Evolutionary conservation across 2,888 invertebrate species (phyloP).

Genomic region (Phortica okadai): DNA sequence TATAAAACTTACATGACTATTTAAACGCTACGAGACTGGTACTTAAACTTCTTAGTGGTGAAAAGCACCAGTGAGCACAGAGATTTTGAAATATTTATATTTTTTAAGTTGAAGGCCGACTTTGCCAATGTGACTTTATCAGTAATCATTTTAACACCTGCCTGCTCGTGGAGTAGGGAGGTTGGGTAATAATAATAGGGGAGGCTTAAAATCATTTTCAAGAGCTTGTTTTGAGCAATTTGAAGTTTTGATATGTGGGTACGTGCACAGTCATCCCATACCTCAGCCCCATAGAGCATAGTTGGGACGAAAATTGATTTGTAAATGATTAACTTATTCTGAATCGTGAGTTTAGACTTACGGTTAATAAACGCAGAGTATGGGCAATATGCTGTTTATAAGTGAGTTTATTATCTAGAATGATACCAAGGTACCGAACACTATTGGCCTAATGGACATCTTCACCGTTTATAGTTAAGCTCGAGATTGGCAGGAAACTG

Average conservation of each 20-base stretch:
- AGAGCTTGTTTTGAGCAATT: conserved; percentile 31
- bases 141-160: background rate
- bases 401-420: background rate
- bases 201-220: conserved; percentile 36
- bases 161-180: background rate
- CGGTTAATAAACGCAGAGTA: conserved; percentile 27
- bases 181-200: conserved; percentile 25
- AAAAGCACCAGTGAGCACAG: background rate
- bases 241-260: conserved; percentile 28
- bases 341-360: conserved; percentile 5
- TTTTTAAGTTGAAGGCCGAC: background rate
- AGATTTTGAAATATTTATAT: background rate
- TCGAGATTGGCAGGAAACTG: too few species aligned
- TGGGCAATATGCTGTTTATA: background rate
- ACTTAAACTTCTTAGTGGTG: background rate
- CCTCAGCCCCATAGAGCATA: conserved; percentile 26
- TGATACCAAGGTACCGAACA: background rate
- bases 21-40: too few species aligned
- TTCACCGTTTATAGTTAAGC: background rate
- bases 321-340: conserved; percentile 27
- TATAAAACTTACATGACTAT: too few species aligned
- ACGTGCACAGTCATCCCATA: conserved; percentile 31
- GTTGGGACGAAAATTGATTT: conserved; percentile 32
- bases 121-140: background rate
- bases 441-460: background rate